Evolutionary conservation across 1,140 invertebrate genomes (phyloP).

Genomic region (Dendroctonus ponderosae): DNA sequence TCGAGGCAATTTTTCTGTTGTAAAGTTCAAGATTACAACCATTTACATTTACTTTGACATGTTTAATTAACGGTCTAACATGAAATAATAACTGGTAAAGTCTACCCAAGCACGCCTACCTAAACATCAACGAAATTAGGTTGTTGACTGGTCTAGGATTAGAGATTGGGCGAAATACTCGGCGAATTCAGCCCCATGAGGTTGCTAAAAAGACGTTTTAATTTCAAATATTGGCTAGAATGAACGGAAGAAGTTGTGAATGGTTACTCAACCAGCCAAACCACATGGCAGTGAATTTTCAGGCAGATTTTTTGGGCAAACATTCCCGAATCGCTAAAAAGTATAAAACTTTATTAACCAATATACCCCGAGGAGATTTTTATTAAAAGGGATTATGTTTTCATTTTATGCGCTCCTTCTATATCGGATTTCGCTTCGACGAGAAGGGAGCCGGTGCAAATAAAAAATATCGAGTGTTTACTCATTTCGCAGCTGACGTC

Average conservation of each 20-base stretch:
- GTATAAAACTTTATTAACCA: slow-evolving; percentile 25
- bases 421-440: slow-evolving; percentile 21
- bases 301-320: slow-evolving; percentile 1
- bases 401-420: slow-evolving; percentile 30
- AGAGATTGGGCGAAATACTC: neutral
- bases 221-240: neutral
- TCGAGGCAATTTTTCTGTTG: neutral
- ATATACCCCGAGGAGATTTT: slow-evolving; percentile 25
- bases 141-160: too few relatives aligned
- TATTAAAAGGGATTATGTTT: slow-evolving; percentile 34
- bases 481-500: slow-evolving; percentile 36
- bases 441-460: slow-evolving; percentile 18
- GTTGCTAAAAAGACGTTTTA: too few relatives aligned
- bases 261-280: neutral
- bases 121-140: too few relatives aligned
- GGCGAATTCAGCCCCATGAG: neutral
- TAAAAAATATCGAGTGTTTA: slow-evolving; percentile 36
- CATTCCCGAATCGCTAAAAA: slow-evolving; percentile 13
- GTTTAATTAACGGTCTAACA: neutral
- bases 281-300: slow-evolving; percentile 2
- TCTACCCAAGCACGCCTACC: too few relatives aligned
- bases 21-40: neutral
- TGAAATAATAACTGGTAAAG: neutral
- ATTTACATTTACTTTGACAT: neutral
- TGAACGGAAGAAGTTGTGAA: neutral